A percentile compares a stretch with the other conserved stretches of the same genome.
phyloP scores from a whole-genome alignment of 2,113 vertebrate genomes.

The Takifugu bimaculatus region DNA sequence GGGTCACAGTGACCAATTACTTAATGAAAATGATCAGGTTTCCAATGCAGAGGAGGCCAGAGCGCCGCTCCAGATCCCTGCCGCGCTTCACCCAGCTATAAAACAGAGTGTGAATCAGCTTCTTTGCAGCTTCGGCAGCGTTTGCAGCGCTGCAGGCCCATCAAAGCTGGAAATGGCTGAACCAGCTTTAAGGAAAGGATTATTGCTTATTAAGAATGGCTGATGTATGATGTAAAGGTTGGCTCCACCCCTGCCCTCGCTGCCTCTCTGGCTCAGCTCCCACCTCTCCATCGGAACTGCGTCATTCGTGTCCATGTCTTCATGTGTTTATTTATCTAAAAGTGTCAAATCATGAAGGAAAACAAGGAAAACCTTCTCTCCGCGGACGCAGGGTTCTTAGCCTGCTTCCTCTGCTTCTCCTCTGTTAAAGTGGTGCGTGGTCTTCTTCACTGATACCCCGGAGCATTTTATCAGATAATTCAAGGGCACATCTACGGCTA shows the following conservation, averaged over 20 bases:
- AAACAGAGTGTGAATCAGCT: conserved; percentile 53
- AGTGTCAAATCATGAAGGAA: too few species aligned
- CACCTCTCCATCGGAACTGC: neutral
- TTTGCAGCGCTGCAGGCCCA: conserved; percentile 52
- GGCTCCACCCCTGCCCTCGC: conserved; percentile 25
- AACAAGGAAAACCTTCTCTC: too few species aligned
- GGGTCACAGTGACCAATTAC: conserved; percentile 71
- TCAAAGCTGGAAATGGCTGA: conserved; percentile 62
- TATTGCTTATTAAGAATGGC: conserved; percentile 67
- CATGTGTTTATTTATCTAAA: too few species aligned
- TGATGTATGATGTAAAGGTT: conserved; percentile 62
- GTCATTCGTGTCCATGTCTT: conserved; percentile 1
- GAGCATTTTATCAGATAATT: too few species aligned
- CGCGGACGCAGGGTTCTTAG: too few species aligned
- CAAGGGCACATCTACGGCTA: too few species aligned
- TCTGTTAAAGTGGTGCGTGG: too few species aligned
- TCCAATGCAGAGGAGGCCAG: conserved; percentile 51
- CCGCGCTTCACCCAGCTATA: conserved; percentile 39
- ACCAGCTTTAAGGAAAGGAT: conserved; percentile 54
- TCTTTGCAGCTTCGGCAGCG: conserved; percentile 32
- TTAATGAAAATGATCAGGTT: conserved; percentile 76
- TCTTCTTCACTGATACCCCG: too few species aligned
- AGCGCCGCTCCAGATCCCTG: conserved; percentile 35
- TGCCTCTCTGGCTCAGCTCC: conserved; percentile 36
- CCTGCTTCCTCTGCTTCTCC: too few species aligned